phyloP scores from a whole-genome alignment of 2,888 invertebrate species.

The Deilephila porcellus region DNA sequence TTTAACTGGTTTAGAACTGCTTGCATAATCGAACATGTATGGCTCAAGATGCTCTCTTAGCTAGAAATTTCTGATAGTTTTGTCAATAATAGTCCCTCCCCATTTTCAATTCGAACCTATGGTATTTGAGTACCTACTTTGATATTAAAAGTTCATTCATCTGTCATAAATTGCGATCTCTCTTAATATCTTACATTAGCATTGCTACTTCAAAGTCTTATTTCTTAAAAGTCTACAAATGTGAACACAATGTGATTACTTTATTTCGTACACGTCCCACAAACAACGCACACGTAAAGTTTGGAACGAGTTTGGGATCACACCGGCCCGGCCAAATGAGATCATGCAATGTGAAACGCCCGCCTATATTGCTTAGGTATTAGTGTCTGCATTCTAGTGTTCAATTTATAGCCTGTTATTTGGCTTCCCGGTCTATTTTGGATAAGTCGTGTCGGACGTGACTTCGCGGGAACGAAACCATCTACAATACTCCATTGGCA shows the following conservation, averaged over 20 bases:
- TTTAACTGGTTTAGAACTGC: too few relatives aligned
- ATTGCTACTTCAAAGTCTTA: background rate
- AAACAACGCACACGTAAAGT: background rate
- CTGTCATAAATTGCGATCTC: too few relatives aligned
- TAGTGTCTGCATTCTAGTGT: slow-evolving; percentile 54
- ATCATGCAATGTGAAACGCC: slow-evolving; percentile 40
- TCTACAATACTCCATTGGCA: background rate
- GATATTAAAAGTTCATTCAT: too few relatives aligned
- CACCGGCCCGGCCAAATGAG: slow-evolving; percentile 37
- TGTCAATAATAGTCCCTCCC: too few relatives aligned
- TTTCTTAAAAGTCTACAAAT: background rate
- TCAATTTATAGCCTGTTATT: slow-evolving; percentile 52
- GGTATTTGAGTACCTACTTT: too few relatives aligned
- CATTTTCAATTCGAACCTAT: too few relatives aligned
- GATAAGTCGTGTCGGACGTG: slow-evolving; percentile 46
- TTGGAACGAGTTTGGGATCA: slow-evolving; percentile 30
- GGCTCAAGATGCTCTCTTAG: too few relatives aligned
- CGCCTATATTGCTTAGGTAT: slow-evolving; percentile 35
- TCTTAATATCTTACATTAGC: too few relatives aligned
- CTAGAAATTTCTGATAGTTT: too few relatives aligned
- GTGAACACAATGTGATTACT: background rate
- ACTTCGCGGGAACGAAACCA: background rate
- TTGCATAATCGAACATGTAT: too few relatives aligned
- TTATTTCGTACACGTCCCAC: slow-evolving; percentile 13
- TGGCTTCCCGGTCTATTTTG: slow-evolving; percentile 59